phyloP scores from a whole-genome alignment of 2,797 vertebrate genomes.

The Esox masquinongy region DNA sequence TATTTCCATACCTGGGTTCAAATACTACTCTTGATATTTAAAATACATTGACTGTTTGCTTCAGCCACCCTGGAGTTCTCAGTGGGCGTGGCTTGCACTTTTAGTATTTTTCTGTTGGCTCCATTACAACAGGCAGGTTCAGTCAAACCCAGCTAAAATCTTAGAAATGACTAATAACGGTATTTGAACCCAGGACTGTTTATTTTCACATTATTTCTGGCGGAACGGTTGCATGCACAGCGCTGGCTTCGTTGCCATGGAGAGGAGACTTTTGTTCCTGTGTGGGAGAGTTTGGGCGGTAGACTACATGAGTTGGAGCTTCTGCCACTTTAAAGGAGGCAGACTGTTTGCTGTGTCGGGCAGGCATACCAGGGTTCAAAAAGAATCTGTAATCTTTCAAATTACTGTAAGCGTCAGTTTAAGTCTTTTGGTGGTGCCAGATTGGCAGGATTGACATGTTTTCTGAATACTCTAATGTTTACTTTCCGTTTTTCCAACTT shows the following conservation, averaged over 20 bases:
- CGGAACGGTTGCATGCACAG: background rate
- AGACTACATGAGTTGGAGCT: conserved; percentile 10
- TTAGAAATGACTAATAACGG: background rate
- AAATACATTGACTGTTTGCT: background rate
- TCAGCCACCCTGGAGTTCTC: background rate
- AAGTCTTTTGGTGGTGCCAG: background rate
- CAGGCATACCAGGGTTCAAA: background rate
- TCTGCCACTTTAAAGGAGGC: background rate
- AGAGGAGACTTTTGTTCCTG: conserved; percentile 38
- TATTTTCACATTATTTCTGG: conserved; percentile 2
- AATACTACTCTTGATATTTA: background rate
- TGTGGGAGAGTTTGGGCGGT: conserved; percentile 35
- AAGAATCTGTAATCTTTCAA: background rate
- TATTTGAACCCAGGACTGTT: conserved; percentile 1
- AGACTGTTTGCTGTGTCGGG: background rate
- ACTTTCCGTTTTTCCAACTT: background rate
- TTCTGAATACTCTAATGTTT: background rate
- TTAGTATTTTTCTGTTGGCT: background rate
- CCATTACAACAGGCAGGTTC: background rate
- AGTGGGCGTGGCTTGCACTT: background rate
- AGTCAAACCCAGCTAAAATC: background rate
- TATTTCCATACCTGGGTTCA: background rate
- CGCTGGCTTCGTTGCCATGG: conserved; percentile 50
- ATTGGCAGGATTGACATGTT: background rate
- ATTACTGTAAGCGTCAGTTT: background rate